These are phyloP conservation scores for Perdita meconis DNA, from an alignment of 2,888 invertebrate species.

Conservation along the genomic window DNA sequence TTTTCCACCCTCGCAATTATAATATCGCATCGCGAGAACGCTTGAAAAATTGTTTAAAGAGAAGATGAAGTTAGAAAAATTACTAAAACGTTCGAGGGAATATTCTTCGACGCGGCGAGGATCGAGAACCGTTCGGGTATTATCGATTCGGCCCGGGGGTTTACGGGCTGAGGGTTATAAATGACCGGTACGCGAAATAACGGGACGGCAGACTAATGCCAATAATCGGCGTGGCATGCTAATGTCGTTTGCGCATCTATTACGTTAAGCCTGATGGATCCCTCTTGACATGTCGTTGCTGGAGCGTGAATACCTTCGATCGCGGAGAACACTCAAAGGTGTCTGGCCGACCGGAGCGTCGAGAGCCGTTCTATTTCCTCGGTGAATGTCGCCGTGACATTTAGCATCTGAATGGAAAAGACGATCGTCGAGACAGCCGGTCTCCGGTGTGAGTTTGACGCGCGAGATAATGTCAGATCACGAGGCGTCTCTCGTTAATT, in stretches of 20 bases:
- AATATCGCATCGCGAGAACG: no score
- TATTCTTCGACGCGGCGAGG: slow-evolving; percentile 37
- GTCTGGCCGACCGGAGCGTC: slow-evolving; percentile 46
- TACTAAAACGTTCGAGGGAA: not conserved
- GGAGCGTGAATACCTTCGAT: slow-evolving; percentile 71
- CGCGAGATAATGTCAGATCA: slow-evolving; percentile 43
- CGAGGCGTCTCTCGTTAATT: slow-evolving; percentile 40
- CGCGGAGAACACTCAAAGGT: slow-evolving; percentile 63
- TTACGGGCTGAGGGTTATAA: slow-evolving; percentile 67
- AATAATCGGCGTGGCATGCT: slow-evolving; percentile 83
- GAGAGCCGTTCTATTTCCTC: slow-evolving; percentile 42
- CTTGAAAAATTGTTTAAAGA: not conserved
- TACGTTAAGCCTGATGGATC: slow-evolving; percentile 83
- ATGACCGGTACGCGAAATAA: slow-evolving; percentile 71
- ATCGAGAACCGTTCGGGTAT: slow-evolving; percentile 46
- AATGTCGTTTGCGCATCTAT: slow-evolving; percentile 83
- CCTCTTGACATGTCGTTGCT: slow-evolving; percentile 79
- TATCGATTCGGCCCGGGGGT: slow-evolving; percentile 61
- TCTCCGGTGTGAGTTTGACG: slow-evolving; percentile 33
- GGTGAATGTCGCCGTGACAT: slow-evolving; percentile 56
- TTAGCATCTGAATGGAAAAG: slow-evolving; percentile 69
- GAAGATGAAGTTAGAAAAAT: not conserved
- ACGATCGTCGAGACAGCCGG: slow-evolving; percentile 45
- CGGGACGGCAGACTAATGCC: slow-evolving; percentile 77
- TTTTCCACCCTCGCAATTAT: not conserved